Base-by-base conservation (phyloP, 2,888 invertebrate species). In the Cryptocephalus moraei region DNA sequence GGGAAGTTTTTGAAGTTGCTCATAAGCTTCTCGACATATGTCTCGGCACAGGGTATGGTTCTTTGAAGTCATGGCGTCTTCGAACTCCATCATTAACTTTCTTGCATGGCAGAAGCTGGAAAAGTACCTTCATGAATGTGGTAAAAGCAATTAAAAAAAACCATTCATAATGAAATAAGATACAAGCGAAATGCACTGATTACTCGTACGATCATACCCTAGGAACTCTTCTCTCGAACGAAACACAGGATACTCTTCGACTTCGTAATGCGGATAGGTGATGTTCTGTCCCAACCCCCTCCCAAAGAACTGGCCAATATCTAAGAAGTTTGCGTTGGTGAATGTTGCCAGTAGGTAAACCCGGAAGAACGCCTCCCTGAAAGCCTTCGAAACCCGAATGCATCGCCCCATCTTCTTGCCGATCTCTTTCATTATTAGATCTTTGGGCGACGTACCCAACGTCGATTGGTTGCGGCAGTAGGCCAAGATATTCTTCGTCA, bases 301-400 rank as follows among this genome's bases (percentile, higher is more conserved):
- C 8, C 49, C 50, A 42, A 67, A 58, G 48, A 55, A 62, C 22
- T 62, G 60, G 22, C 55, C 51, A 8, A 59, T 53, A 39, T 58
- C 55, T 6, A 49, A 38, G 41, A 62, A 56, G 14, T 54, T 53
- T 1, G 52, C 45, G 48, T 63, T 64, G 14, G 61, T 57, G 43
- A 63, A 64, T 31, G 63, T 62, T 43, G 59, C 64, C 38, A 66
- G 49, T 11, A 64, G 39, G 54, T 59, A 66, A 9, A 56, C 43
- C 45, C 60, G 58, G 45, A 57, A 49, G 32, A 68, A 57, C 8
- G 58, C 49, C 8, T 60, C 50, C 38, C 47, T 46, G 11, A 62
- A 49, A 11, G 47, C 41, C 11, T 55, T 45, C 32, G 53, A 58
- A 9, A 68, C 46, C 51, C 61, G 63, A 6, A 66, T 46, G 42